Conservation (phyloP, 2,797 vertebrate species). For the Phrynocephalus forsythii region DNA sequence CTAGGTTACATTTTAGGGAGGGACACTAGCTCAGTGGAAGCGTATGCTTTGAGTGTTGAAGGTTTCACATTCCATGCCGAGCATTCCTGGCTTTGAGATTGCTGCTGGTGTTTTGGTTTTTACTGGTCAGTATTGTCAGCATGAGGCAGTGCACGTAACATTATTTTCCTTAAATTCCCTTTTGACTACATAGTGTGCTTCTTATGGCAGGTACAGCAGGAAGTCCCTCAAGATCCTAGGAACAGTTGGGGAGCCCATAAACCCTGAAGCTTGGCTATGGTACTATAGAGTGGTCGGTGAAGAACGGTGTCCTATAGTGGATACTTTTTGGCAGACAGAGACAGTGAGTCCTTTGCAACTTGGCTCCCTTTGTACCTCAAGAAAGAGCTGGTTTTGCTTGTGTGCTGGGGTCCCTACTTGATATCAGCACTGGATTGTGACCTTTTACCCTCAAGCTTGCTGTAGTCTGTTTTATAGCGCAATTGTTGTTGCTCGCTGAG, state of each 20-base stretch:
- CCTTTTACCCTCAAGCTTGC: not conserved
- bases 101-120: not conserved
- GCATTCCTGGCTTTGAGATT: not conserved
- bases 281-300: constrained; percentile 93
- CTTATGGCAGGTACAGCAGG: constrained; percentile 85
- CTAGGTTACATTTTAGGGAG: not conserved
- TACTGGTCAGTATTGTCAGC: not conserved
- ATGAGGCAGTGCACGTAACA: not conserved
- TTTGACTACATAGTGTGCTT: constrained; percentile 28
- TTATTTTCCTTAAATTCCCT: not conserved
- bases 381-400: not conserved
- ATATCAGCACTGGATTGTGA: not conserved
- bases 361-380: not conserved
- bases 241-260: constrained; percentile 96
- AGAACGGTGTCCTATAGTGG: constrained; percentile 90
- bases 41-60: not conserved
- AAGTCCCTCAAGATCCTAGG: constrained; percentile 92
- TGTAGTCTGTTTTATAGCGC: not conserved
- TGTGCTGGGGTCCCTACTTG: not conserved
- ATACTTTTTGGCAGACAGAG: constrained; percentile 99
- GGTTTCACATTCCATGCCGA: not conserved
- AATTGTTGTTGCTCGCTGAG: not conserved
- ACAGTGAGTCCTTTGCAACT: constrained; percentile 80
- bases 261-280: constrained; percentile 98
- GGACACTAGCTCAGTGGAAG: not conserved